Evolutionary conservation across 2,113 vertebrate genomes (phyloP), one percentile per base, ranked within the genome.

Genomic region (Pontoporia blainvillei): DNA sequence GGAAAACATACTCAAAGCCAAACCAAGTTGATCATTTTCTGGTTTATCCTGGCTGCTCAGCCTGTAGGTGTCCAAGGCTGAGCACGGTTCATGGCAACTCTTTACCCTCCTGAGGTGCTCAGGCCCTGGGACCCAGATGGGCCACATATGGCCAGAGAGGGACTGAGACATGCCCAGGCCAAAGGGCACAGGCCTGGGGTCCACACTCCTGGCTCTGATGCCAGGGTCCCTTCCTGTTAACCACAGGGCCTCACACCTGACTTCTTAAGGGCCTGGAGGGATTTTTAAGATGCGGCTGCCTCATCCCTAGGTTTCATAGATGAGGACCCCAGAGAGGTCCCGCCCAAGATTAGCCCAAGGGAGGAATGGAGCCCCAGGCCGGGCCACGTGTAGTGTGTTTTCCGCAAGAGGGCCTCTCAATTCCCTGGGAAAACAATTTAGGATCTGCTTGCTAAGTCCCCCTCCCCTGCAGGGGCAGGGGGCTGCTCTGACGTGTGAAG

Each of bases 91-190:
- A 0, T 1, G 13, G 67, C 12, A 2, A 59, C 3, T 14, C 36
- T 44, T 46, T 34, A 4, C 15, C 27, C 57, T 66, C 49, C 9
- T 2, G 10, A 64, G 75, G 75, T 0, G 8, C 59, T 66, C 5
- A 61, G 69, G 39, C 46, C 4, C 0, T 11, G 54, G 27, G 20
- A 67, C 49, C 2, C 17, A 1, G 64, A 89, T 5, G 44, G 2
- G 11, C 14, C 29, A 25, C 39, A 76, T 12, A 25, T 0, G 11
- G 86, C 41, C 3, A 1, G 31, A 39, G 29, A 1, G 31, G 34
- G 29, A 54, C 64, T 0, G n/a, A 64, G 49, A 18, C 2, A 8
- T 1, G 52, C 31, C 27, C 3, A 41, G 69, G 76, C 67, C 54
- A 29, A 2, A 18, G 52, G 23, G 59, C 1, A 1, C 44, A 4